Base-by-base conservation (phyloP, 2,797 vertebrate genomes). In the Neolamprologus multifasciatus region DNA sequence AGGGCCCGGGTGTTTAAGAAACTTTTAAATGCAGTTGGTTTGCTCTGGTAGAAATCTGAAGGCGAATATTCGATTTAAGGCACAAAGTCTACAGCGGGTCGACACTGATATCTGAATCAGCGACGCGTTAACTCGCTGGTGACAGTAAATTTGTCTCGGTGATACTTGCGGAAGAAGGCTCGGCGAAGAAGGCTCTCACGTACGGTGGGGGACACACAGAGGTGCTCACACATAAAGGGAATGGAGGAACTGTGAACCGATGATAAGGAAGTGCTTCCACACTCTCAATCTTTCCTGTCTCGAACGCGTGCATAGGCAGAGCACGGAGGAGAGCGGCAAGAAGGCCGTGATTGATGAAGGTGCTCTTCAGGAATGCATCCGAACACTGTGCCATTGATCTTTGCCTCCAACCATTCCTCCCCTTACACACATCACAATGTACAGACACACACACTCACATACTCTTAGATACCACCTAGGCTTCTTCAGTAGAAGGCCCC, bases 321-420 rank as follows among this genome's bases (percentile, higher is more conserved):
- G 69, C 69, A 29, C 71, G 10, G 84, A 55, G 87, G 52, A 80
- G 48, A 83, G 83, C 50, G 21, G 59, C 57, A 38, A 92, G 89
- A 52, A 67, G 77, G 43, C 59, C 4, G 36, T 96, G 96, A 97
- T 96, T 93, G 95, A 96, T 96, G 95, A 95, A 81, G 90, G 87
- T 79, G 87, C 87, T 95, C 87, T 86, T 89, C 86, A 86, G 94
- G 93, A 96, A 95, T 93, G 93, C 94, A 93, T 92, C 88, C 81
- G 79, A 94, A 94, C 93, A 90, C 88, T 43, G 48, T 12, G 83
- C 92, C 93, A 97, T 96, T 96, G 95, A 96, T 96, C 95, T 95
- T 83, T 92, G 90, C 89, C 82, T 92, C 64, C 83, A 77, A 90
- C 78, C 71, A 55, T 84, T 86, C 84, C 85, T 85, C 87, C 83